Base-by-base conservation (phyloP, 1,140 invertebrate species). In the Euwallacea similis region DNA sequence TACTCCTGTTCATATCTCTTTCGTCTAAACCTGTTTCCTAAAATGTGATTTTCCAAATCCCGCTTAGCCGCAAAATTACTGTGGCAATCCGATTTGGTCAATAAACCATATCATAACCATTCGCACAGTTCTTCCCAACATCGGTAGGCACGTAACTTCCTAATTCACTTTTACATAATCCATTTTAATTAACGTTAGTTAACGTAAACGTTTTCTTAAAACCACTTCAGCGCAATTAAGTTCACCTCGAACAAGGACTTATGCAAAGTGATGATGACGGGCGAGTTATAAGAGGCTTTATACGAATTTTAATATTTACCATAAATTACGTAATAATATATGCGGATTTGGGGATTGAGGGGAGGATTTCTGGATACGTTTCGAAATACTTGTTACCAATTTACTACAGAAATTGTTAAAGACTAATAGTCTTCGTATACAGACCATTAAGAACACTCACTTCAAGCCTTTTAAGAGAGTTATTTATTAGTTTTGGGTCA, bases 241-340 rank as follows among this genome's bases (percentile, higher is more conserved):
- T 69, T 62, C 47, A 61, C 44, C 59, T 61, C 58, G 58, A 69
- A 55, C 67, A 69, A 69, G 67, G 42, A 65, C 58, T 71, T 71
- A 71, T 65, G 69, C 13, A 66, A 66, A 71, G 65, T 59, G 46
- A 58, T 58, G 61, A 55, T 11, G 62, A 59, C 47, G 60, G 42
- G 46, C 15, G 50, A 65, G 62, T 65, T 71, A 59, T 65, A 61
- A 64, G 68, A 66, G 62, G 62, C 59, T 66, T 70, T 60, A 43
- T 61, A 15, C 10, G 50, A 71, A 71, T 59, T 56, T 71, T 71
- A 71, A 60, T 66, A 66, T 60, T 71, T 71, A 42, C 46, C 69
- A 71, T 71, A 65, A 65, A 58, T 71, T 71, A 71, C 10, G 55
- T 61, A 54, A 70, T 64, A 71, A 71, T 66, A 56, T 58, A 64